Evolutionary conservation across 2,113 vertebrate genomes (phyloP), one percentile per base, ranked within the genome.

Genomic region (Vidua chalybeata): DNA sequence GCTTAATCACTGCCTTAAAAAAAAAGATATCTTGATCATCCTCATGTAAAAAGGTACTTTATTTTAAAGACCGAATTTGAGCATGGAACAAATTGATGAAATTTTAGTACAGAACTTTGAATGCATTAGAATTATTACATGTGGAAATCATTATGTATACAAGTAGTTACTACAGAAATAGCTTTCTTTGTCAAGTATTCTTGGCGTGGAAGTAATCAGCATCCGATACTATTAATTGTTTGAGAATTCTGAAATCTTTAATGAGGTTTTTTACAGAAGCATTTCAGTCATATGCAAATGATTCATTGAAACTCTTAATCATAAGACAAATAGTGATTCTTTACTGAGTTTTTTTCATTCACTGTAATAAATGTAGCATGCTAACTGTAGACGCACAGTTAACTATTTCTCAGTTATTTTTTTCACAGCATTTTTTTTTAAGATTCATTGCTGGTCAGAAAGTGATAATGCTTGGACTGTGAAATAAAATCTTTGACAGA

Each of bases 201-300:
- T 94, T 94, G 93, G 91, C 2, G 5, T 93, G 96, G 76, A 94
- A 96, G 87, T 96, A 97, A 97, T 97, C 94, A 94, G 73, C 92
- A 86, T 94, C 90, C 93, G 96, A 87, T 89, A 59, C 75, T 88
- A 94, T 90, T 96, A 96, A 94, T 97, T 97, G 94, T 97, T 97
- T 77, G 92, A 97, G 97, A 97, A 90, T 82, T 95, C 92, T 94
- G 87, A 96, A 95, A 91, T 97, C 63, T 93, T 94, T 97, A 94
- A 94, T 96, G 89, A 93, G 82, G 5, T 83, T 94, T 91, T 84
- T 59, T 87, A 51, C 15, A 3, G 75, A 84, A 97, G 66, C 76
- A 83, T 92, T 96, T 84, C 64, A 97, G 79, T 97, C 86, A 85
- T 92, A 96, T 97, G 94, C 74, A 97, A 97, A 97, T 97, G 86